Evolutionary conservation across 2,113 vertebrate species (phyloP).

Genomic region (Amblyopsis rosae): DNA sequence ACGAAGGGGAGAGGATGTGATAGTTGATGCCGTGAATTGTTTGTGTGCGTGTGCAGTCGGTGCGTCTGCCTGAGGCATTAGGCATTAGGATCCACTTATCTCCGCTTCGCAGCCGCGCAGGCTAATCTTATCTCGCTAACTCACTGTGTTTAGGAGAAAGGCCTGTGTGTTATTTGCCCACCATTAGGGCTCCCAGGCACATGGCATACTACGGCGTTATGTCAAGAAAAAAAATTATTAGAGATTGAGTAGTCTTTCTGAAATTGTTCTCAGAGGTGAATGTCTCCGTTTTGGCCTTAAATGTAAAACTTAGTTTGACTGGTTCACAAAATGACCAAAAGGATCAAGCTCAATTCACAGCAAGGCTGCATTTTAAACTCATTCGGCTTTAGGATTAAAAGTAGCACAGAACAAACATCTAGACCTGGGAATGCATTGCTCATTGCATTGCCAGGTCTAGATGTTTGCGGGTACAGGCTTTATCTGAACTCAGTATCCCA

Average conservation of each 20-base stretch:
- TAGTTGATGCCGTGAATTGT: neutral
- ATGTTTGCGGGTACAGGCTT: no score
- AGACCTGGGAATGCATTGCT: no score
- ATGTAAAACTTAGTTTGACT: neutral
- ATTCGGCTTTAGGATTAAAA: no score
- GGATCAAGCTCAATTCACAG: slow-evolving; percentile 21
- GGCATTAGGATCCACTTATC: slow-evolving; percentile 68
- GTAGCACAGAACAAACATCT: no score
- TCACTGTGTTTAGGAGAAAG: slow-evolving; percentile 41
- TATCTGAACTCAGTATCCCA: no score
- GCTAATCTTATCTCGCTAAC: slow-evolving; percentile 59
- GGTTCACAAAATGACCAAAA: slow-evolving; percentile 2
- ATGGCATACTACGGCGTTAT: slow-evolving; percentile 12
- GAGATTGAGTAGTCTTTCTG: slow-evolving; percentile 26
- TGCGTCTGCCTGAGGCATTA: slow-evolving; percentile 26
- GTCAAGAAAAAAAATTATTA: slow-evolving; percentile 41
- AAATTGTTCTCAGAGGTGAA: slow-evolving; percentile 42
- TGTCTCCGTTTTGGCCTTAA: slow-evolving; percentile 8
- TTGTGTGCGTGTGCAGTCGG: neutral
- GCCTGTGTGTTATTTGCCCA: slow-evolving; percentile 36
- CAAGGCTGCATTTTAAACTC: slow-evolving; percentile 1
- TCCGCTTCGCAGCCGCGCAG: slow-evolving; percentile 56
- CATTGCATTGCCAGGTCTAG: no score
- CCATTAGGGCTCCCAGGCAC: slow-evolving; percentile 37
- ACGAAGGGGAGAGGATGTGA: no score